These are phyloP conservation scores for Excalfactoria chinensis DNA, from an alignment of 2,113 vertebrate genomes.

Conservation along the genomic window DNA sequence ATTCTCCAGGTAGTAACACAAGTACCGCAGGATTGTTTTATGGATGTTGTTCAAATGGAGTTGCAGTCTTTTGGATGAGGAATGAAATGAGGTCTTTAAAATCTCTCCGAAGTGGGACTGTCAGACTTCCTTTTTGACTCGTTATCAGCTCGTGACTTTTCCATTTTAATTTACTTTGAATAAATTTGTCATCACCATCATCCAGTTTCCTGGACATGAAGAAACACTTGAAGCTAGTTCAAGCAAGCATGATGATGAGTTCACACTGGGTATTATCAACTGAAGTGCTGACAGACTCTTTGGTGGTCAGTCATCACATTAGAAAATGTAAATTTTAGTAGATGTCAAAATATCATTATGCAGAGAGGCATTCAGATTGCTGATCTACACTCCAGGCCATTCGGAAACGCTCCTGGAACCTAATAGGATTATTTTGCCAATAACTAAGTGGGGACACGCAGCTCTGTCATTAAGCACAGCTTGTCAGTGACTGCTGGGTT, in stretches of 20 bases:
- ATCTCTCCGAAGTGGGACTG: not conserved
- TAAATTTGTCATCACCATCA: slow-evolving; percentile 35
- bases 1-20: not conserved
- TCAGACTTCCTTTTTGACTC: not conserved
- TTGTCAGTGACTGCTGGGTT: not conserved
- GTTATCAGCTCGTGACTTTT: not conserved
- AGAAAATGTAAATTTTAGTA: slow-evolving; percentile 28
- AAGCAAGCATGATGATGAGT: slow-evolving; percentile 6
- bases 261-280: not conserved
- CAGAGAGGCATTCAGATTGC: not conserved
- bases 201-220: not conserved
- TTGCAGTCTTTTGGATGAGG: not conserved
- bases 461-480: not conserved
- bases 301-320: slow-evolving; percentile 33
- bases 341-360: not conserved
- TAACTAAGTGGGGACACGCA: not conserved
- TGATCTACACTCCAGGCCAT: not conserved
- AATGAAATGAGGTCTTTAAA: not conserved
- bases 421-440: slow-evolving; percentile 27
- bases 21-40: not conserved
- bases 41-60: not conserved
- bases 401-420: not conserved
- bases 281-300: slow-evolving; percentile 21
- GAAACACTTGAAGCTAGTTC: slow-evolving; percentile 29
- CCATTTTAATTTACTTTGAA: not conserved